These are phyloP conservation scores for Lepidonotus clava DNA, from an alignment of 2,888 invertebrate genomes.

Conservation along the genomic window DNA sequence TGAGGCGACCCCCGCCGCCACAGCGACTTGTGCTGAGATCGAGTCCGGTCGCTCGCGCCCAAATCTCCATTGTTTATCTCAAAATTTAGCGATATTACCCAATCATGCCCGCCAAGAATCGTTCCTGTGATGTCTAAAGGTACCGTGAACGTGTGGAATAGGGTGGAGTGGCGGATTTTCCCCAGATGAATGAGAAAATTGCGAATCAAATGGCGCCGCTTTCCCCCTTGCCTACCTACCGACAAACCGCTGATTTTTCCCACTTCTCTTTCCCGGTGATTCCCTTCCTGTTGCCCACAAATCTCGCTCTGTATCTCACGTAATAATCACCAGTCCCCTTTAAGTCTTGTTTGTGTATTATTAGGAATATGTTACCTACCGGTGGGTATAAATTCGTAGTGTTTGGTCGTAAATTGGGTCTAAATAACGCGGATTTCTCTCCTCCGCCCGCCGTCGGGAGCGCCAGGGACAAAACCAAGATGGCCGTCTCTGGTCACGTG, in stretches of 20 bases:
- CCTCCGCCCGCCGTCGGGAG: conserved; percentile 42
- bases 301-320: too few species aligned
- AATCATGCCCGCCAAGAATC: not conserved
- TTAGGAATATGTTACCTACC: conserved; percentile 5
- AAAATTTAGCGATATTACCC: too few species aligned
- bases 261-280: not conserved
- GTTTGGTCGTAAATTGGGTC: not conserved
- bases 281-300: not conserved
- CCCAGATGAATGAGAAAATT: not conserved
- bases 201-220: conserved; percentile 22
- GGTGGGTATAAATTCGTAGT: not conserved
- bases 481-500: conserved; percentile 54
- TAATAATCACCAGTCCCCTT: too few species aligned
- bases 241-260: conserved; percentile 14
- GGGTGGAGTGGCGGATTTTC: too few species aligned
- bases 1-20: conserved; percentile 7
- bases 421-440: not conserved
- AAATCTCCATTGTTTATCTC: not conserved
- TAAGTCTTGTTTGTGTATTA: too few species aligned
- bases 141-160: too few species aligned
- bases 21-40: not conserved
- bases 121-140: not conserved
- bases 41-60: not conserved
- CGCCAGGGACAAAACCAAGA: conserved; percentile 58
- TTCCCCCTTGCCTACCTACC: not conserved